Conservation (phyloP, 1,140 invertebrate genomes). For the Apis dorsata region DNA sequence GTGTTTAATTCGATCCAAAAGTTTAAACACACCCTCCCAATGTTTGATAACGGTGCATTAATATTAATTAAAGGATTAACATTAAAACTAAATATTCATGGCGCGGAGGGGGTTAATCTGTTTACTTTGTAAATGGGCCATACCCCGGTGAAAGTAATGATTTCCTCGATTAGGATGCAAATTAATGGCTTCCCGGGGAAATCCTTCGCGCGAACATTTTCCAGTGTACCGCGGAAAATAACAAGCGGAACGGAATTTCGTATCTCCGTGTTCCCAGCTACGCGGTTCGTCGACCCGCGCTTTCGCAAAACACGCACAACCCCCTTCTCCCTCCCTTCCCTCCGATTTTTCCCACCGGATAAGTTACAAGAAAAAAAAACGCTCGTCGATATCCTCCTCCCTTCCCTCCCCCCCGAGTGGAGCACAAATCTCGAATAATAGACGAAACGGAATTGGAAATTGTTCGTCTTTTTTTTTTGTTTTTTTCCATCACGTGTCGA, state of each 20-base stretch:
- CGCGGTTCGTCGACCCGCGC: not conserved
- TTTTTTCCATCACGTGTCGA: not conserved
- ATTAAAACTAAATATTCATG: slow-evolving; percentile 37
- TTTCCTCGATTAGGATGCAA: slow-evolving; percentile 51
- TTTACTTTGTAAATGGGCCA: slow-evolving; percentile 48
- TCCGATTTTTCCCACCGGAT: not conserved
- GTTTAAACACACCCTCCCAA: slow-evolving; percentile 9
- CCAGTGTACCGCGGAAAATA: slow-evolving; percentile 6
- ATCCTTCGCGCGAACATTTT: slow-evolving; percentile 20
- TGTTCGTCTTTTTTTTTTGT: too few species aligned
- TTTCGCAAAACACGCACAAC: not conserved
- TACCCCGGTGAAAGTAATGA: slow-evolving; percentile 41
- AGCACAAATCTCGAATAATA: not conserved
- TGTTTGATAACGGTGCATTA: slow-evolving; percentile 40
- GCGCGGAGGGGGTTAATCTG: slow-evolving; percentile 9
- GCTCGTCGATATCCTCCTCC: not conserved
- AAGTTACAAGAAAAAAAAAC: not conserved
- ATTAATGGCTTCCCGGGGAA: slow-evolving; percentile 45
- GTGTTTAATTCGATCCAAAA: not conserved
- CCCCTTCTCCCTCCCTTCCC: too few species aligned
- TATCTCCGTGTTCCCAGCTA: not conserved
- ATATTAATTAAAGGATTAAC: slow-evolving; percentile 49
- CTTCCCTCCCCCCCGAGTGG: not conserved
- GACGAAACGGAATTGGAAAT: not conserved
- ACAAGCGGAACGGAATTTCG: not conserved